Base-by-base conservation (phyloP, 2,113 vertebrate genomes). In the Pavo muticus region DNA sequence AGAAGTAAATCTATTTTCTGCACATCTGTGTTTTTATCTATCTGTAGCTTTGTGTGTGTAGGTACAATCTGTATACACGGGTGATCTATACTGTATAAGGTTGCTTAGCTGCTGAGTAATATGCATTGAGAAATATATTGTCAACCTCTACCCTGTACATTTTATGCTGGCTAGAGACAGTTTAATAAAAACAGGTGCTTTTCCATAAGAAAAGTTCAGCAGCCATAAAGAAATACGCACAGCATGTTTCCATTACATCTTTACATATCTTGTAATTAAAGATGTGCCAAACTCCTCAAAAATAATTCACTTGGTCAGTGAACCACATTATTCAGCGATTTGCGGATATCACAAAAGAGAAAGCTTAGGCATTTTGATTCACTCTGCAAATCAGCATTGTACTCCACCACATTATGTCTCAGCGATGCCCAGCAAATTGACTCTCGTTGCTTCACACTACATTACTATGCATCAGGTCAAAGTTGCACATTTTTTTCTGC, bases 191-290 rank as follows among this genome's bases (percentile, higher is more conserved):
- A 20, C 80, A 92, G 80, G 73, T 91, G 40, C 93, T 94, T 95
- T 96, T 94, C 96, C 70, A 67, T 90, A 87, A 82, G 93, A 93
- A 87, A 95, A 93, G 91, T 90, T 95, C 93, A 96, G 83, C 94
- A 92, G 77, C 88, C 86, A 92, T 88, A 87, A 84, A 95, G 92
- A 96, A 96, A 93, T 95, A 95, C 19, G 73, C 40, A 1, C 79
- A 39, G 70, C 6, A 0, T 93, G 83, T 95, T 96, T 95, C 94
- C 59, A 95, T 95, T 96, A 96, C 92, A 75, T 95, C 90, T 95
- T 95, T 95, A 95, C 94, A 95, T 95, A 95, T 95, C 86, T 93
- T 87, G 90, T 96, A 96, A 96, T 97, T 97, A 97, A 94, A 94
- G 91, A 95, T 94, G 95, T 96, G 95, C 83, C 96, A 95, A 67